Evolutionary conservation across 2,113 vertebrate species (phyloP), one percentile per base, ranked within the genome.

Genomic region (Scytalopus superciliaris): DNA sequence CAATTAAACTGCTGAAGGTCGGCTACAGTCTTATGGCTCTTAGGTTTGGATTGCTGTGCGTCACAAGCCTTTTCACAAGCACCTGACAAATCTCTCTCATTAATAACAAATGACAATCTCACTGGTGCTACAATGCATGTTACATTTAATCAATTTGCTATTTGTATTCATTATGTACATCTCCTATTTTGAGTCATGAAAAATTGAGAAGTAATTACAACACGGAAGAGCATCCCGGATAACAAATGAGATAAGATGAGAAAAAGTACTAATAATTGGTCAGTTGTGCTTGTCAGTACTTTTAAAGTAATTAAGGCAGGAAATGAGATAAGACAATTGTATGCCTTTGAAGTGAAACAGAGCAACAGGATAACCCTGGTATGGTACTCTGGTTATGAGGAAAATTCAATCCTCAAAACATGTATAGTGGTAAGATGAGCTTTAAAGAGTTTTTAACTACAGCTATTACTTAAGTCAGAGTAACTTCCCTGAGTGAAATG

Each of bases 101-200:
- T 97, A 97, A 97, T 93, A 97, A 95, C 92, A 97, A 96, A 91
- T 84, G 40, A 94, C 96, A 97, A 72, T 86, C 80, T 94, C 28
- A 35, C 87, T 68, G 89, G 84, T 92, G 82, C 91, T 92, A 89
- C 96, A 96, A 88, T 92, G 73, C 82, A 83, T 77, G 57, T 96
- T 96, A 90, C 97, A 92, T 96, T 97, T 96, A 96, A 97, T 97
- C 97, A 95, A 90, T 97, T 94, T 95, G 89, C 93, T 94, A 82
- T 98, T 97, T 96, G 95, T 97, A 97, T 98, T 98, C 97, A 97
- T 97, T 96, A 97, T 95, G 96, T 92, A 95, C 86, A 85, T 66
- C 91, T 95, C 94, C 94, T 95, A 94, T 98, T 98, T 89, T 97
- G 91, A 97, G 95, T 96, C 93, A 97, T 98, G 97, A 98, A 98